phyloP scores from a whole-genome alignment of 2,888 invertebrate genomes.

The Nephrotoma guestfalica region DNA sequence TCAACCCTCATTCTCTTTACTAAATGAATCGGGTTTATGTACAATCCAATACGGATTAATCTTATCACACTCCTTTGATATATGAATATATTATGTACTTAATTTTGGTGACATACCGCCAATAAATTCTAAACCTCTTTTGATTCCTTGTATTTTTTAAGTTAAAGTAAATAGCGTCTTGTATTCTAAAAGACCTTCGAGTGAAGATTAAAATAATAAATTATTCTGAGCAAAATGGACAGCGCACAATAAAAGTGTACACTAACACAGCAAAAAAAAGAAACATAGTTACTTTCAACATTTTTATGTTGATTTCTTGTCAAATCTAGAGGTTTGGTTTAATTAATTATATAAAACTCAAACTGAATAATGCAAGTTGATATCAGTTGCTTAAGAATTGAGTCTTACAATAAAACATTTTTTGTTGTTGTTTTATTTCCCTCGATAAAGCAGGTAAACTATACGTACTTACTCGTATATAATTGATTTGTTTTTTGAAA shows the following conservation, averaged over 20 bases:
- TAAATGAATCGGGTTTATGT: not conserved
- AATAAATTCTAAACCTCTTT: not conserved
- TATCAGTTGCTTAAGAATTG: not conserved
- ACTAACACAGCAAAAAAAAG: not conserved
- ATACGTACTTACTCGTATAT: not conserved
- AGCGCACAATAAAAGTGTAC: not conserved
- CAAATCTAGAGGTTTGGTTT: not conserved
- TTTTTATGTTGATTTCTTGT: not conserved
- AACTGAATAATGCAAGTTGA: not conserved
- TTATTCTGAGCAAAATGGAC: not conserved
- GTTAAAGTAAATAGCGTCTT: not conserved
- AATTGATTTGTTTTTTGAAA: not conserved
- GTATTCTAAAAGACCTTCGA: not conserved
- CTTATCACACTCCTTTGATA: not conserved
- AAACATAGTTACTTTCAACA: not conserved
- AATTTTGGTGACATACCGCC: not conserved
- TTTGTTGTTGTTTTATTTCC: not conserved
- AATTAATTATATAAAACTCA: not conserved
- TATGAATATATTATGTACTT: not conserved
- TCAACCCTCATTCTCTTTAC: too few species aligned
- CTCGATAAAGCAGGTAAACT: not conserved
- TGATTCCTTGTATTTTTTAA: not conserved
- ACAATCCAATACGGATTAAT: not conserved
- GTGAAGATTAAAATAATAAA: not conserved
- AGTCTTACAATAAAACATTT: not conserved